Evolutionary conservation across 2,113 vertebrate genomes (phyloP), one percentile per base, ranked within the genome.

Genomic region (Suncus etruscus): DNA sequence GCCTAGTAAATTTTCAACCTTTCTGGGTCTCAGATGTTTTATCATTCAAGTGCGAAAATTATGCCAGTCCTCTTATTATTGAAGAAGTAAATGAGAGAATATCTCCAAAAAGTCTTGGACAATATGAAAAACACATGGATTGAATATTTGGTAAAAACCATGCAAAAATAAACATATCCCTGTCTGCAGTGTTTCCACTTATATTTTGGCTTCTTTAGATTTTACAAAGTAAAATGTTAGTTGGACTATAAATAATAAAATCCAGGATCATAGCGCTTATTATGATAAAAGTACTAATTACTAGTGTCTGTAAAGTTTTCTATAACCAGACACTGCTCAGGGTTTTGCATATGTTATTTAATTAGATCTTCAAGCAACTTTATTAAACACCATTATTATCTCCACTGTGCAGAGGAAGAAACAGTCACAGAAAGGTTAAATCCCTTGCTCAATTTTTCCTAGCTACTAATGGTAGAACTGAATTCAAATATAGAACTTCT

Each of bases 151-250:
- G 15, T 73, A 20, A 83, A 31, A 32, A 48, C 16, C 47, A 6
- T 15, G 70, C 9, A 48, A 27, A 27, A 39, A 68, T 65, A 77
- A 77, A 81, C 5, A 91, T n/a, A 48, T 54, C 45, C 68, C 39
- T 50, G 22, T 63, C 24, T 54, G 10, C 27, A 29, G 9, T 12
- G 18, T 86, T 87, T 75, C 45, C 68, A 45, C 27, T 51, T 63
- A 58, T 77, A 70, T 27, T 79, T 87, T 48, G 22, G 73, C 63
- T 86, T 91, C 73, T 66, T 45, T 84, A 75, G 79, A 22, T 51
- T 18, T 1, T 65, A 15, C 24, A 54, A 72, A 66, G 12, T 54
- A 48, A 65, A 83, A 29, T 78, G 50, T 32, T 31, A 22, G 77
- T 45, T 2, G 22, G 20, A 16, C 31, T 77, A 27, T 87, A 51